Conservation (phyloP, 2,888 invertebrate species). For the Leucania comma region DNA sequence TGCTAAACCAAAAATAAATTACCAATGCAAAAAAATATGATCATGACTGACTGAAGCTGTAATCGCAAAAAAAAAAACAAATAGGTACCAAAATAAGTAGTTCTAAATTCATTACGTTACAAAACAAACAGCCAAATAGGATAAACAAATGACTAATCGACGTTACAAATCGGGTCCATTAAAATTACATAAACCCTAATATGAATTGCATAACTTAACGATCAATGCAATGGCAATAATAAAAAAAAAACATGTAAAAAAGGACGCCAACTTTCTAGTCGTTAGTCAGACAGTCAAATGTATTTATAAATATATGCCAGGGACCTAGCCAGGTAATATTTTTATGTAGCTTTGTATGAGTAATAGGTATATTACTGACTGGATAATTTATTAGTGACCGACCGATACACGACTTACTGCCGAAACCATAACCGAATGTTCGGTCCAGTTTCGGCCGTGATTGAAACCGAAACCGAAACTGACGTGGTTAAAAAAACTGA, state of each 20-base stretch:
- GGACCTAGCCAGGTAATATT: constrained; percentile 12
- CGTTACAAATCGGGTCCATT: constrained; percentile 38
- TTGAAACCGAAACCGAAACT: too few relatives aligned
- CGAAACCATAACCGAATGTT: too few relatives aligned
- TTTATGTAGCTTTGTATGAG: constrained; percentile 16
- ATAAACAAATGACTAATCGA: constrained; percentile 40
- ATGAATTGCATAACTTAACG: constrained; percentile 42
- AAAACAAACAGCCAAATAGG: constrained; percentile 26
- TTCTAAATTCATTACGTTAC: constrained; percentile 39
- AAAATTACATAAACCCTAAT: constrained; percentile 54
- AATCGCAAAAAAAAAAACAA: constrained; percentile 10
- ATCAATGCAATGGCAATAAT: constrained; percentile 14
- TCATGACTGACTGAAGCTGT: not conserved
- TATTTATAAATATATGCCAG: constrained; percentile 40
- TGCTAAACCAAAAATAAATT: not conserved
- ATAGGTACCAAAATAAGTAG: not conserved
- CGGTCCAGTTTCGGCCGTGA: too few relatives aligned
- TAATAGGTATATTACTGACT: constrained; percentile 19
- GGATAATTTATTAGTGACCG: too few relatives aligned
- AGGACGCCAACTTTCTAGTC: constrained; percentile 55
- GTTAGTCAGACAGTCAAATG: constrained; percentile 23
- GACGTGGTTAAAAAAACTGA: too few relatives aligned
- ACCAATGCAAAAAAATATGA: not conserved
- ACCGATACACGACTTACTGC: too few relatives aligned
- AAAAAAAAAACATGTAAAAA: constrained; percentile 23